These are phyloP conservation scores for Caenorhabditis sp. DNA, from an alignment of 2,888 invertebrate genomes.

Conservation along the genomic window DNA sequence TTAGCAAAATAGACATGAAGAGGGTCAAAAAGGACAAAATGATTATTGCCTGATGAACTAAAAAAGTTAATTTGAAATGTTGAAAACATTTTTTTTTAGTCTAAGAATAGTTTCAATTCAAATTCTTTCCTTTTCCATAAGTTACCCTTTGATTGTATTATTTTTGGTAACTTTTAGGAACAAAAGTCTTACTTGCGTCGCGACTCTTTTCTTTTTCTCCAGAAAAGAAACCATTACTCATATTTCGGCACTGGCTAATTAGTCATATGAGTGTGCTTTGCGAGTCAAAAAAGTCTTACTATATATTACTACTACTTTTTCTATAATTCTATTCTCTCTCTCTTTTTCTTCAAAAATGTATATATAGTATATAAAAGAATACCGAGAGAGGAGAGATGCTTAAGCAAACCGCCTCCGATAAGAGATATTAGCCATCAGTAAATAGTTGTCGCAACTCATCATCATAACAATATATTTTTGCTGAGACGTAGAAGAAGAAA, in stretches of 20 bases:
- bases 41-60: too few species aligned
- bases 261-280: not conserved
- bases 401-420: slow-evolving; percentile 40
- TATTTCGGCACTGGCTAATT: not conserved
- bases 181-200: too few species aligned
- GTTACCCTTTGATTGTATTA: not conserved
- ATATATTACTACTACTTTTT: too few species aligned
- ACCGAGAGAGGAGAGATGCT: slow-evolving; percentile 8
- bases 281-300: too few species aligned
- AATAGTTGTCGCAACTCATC: slow-evolving; percentile 17
- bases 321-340: not conserved
- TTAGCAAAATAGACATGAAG: not conserved
- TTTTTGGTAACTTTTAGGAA: not conserved
- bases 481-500: not conserved
- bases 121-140: not conserved
- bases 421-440: slow-evolving; percentile 43
- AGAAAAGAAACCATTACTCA: not conserved
- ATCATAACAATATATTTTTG: not conserved
- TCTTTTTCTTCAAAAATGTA: not conserved
- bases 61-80: too few species aligned
- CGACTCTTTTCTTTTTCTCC: not conserved
- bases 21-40: not conserved
- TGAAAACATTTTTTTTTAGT: too few species aligned
- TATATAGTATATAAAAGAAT: not conserved
- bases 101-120: not conserved